Evolutionary conservation across 2,888 invertebrate genomes (phyloP).

Genomic region (Lepidochitona cinerea): DNA sequence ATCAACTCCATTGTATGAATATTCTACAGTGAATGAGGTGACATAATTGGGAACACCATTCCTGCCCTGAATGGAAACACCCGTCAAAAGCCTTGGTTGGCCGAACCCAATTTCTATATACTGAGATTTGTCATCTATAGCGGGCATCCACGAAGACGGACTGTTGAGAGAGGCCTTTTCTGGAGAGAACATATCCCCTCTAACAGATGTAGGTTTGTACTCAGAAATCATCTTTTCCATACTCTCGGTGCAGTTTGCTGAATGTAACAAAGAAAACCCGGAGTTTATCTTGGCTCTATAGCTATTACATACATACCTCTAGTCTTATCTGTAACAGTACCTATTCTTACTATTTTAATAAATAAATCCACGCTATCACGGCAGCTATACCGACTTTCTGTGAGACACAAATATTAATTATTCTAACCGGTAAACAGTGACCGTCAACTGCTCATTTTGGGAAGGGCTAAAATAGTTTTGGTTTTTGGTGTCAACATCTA

Average conservation of each 20-base stretch:
- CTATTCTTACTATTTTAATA: too few species aligned
- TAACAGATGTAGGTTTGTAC: constrained; percentile 77
- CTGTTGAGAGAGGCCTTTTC: constrained; percentile 72
- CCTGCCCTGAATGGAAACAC: constrained; percentile 82
- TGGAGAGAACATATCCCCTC: constrained; percentile 63
- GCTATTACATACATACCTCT: too few species aligned
- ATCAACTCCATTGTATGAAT: constrained; percentile 79
- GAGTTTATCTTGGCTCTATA: too few species aligned
- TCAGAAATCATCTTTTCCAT: constrained; percentile 78
- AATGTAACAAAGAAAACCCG: not conserved
- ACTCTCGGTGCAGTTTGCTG: constrained; percentile 75
- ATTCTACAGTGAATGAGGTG: constrained; percentile 80
- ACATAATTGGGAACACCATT: constrained; percentile 83
- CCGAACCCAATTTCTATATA: constrained; percentile 77
- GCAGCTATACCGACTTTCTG: too few species aligned
- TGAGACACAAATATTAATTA: too few species aligned
- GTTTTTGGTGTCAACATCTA: too few species aligned
- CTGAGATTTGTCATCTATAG: constrained; percentile 49
- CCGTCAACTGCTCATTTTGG: too few species aligned
- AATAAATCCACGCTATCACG: too few species aligned
- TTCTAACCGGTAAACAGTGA: too few species aligned
- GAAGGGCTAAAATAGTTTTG: too few species aligned
- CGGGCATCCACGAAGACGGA: constrained; percentile 82
- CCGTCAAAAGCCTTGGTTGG: constrained; percentile 83
- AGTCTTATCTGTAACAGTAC: too few species aligned